Evolutionary conservation across 2,797 vertebrate species (phyloP), one percentile per base, ranked within the genome.

Genomic region (Sorex maritimensis): DNA sequence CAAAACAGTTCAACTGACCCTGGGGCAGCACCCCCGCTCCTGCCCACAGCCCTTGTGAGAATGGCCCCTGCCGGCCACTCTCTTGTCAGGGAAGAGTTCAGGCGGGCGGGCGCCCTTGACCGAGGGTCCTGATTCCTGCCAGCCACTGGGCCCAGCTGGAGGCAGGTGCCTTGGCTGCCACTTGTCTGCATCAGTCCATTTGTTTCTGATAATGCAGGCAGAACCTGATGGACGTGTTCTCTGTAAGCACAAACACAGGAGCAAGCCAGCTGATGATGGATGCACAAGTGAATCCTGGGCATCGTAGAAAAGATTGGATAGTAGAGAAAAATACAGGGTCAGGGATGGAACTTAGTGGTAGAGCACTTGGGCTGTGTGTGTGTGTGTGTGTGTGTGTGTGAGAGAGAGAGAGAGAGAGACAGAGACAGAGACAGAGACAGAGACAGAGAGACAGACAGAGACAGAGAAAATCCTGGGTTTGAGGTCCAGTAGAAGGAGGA

Each of bases 281-380:
- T 78, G 3, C 24, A 82, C 81, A 93, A 90, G 41, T 80, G 80
- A 87, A 17, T 86, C 52, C 11, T 12, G 3, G 41, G 41, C 30
- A 63, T 17, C 2, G 26, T 89, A 74, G 38, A 90, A 63, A 71
- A 55, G 21, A 49, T n/a, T 72, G 73, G 13, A 63, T 65, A 90
- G 67, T 46, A 61, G 58, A 85, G 21, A 72, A 81, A 90, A 58
- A 75, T 55, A 65, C 17, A 79, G 55, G 55, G 8, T 24, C 68
- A 88, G 91, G 75, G 90, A 80, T 28, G 83, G 69, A 71, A 41
- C 49, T 23, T 65, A 88, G 52, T 52, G 52, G 41, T 44, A 44
- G 41, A 44, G 41, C 15, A 55, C 12, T 55, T 12, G 11, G 52
- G 5, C 2, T 55, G 52, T 55, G 52, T 12, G 52, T 55, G 52